Percentiles rank a stretch among this genome's conserved stretches.
phyloP scores from a whole-genome alignment of 2,888 invertebrate genomes.

The Ophonus ardosiacus region DNA sequence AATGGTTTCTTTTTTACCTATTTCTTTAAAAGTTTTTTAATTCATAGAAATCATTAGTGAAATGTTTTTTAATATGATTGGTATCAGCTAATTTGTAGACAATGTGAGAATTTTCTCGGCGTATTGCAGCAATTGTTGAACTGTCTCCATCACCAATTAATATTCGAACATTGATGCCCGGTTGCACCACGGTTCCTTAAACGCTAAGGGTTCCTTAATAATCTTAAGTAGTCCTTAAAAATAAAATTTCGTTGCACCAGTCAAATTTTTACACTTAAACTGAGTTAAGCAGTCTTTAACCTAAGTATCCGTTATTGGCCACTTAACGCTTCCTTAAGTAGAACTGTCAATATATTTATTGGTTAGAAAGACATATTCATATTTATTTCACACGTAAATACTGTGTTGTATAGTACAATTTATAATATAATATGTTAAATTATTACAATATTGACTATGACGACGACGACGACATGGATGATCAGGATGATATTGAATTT shows the following conservation, averaged over 20 bases:
- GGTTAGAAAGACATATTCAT: neutral
- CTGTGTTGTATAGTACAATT: too few species aligned
- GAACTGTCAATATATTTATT: too few species aligned
- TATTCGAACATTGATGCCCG: too few species aligned
- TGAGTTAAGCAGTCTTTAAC: neutral
- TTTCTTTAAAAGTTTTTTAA: conserved; percentile 61
- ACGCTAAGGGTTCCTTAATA: too few species aligned
- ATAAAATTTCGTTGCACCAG: neutral
- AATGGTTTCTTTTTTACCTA: conserved; percentile 64
- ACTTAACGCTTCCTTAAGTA: neutral
- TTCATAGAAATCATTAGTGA: conserved; percentile 66
- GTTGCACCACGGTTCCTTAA: too few species aligned
- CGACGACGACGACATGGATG: neutral
- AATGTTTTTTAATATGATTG: conserved; percentile 67
- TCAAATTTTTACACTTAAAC: neutral
- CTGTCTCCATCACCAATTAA: too few species aligned
- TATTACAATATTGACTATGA: neutral
- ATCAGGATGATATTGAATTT: conserved; percentile 1
- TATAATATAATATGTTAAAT: neutral
- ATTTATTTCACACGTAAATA: neutral
- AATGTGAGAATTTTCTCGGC: too few species aligned
- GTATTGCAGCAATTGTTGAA: too few species aligned
- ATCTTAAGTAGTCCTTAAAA: too few species aligned
- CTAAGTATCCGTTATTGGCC: neutral
- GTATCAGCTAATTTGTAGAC: conserved; percentile 24